Evolutionary conservation across 2,888 invertebrate species (phyloP), one percentile per base, ranked within the genome.

Genomic region (Cartodere bifasciata): DNA sequence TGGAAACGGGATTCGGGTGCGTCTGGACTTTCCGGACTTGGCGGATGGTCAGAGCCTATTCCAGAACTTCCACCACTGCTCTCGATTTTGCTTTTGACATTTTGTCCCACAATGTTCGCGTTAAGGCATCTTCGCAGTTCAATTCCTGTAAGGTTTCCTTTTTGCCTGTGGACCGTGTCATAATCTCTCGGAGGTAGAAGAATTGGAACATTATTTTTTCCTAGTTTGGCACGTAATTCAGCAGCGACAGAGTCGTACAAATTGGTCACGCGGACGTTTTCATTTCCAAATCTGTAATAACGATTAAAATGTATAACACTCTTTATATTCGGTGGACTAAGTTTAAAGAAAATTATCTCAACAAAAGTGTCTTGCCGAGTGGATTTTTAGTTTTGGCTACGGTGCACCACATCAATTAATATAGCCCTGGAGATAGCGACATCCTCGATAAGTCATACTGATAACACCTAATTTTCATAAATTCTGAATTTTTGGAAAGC

Each of bases 141-240:
- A 45, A 79, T 78, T 15, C 75, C 77, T n/a, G 73, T 70, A 28
- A 83, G 57, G 52, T 83, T 81, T 4, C 84, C 84, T 38, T 79
- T 58, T 37, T 70, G 77, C 31, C 84, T 70, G 53, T 85, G 84
- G 2, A 88, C 82, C 2, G 91, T 91, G 60, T 94, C 92, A 64
- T 94, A 94, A 60, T 94, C 94, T 15, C 88, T 70, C 0, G 94
- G 92, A 0, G 94, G 94, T 37, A 94, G 64, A 13, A 94, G 67
- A 30, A 94, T 74, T 1, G 91, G 91, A 6, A 55, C 56, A 34
- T 55, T 56, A 29, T 59, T 56, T 37, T 61, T 60, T 47, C 66
- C 65, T 30, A 87, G 60, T 53, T 83, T 81, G 34, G 76, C 78
- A 44, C 90, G 74, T 42, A 95, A 60, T 53, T 95, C 95, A 0